phyloP scores from a whole-genome alignment of 2,888 invertebrate species.

The Syrista parreyssii region DNA sequence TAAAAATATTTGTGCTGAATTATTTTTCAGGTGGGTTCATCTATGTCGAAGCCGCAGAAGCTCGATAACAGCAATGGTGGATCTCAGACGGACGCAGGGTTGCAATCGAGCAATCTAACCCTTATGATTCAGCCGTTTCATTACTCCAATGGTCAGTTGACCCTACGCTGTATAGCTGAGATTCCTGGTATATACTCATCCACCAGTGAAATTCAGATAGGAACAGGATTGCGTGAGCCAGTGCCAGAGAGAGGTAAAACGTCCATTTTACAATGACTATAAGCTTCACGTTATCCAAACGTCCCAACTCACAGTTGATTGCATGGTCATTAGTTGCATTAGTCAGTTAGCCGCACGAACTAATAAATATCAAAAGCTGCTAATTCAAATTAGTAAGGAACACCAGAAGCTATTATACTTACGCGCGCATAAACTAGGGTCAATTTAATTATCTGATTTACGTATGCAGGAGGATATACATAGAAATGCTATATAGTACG shows the following conservation, averaged over 20 bases:
- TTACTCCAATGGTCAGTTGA: conserved; percentile 74
- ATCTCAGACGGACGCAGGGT: conserved; percentile 46
- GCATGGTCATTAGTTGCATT: conserved; percentile 31
- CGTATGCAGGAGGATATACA: neutral
- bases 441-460: neutral
- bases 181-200: conserved; percentile 77
- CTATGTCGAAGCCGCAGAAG: conserved; percentile 32
- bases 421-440: neutral
- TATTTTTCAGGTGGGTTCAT: conserved; percentile 45
- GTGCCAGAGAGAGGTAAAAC: conserved; percentile 80
- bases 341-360: conserved; percentile 36
- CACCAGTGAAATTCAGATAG: conserved; percentile 75
- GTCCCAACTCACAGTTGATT: neutral
- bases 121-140: conserved; percentile 72
- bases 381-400: conserved; percentile 2
- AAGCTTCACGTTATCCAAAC: neutral
- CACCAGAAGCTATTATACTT: neutral
- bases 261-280: conserved; percentile 3
- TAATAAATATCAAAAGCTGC: conserved; percentile 40
- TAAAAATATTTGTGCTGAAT: neutral
- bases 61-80: conserved; percentile 31
- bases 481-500: neutral
- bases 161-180: conserved; percentile 78
- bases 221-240: conserved; percentile 79
- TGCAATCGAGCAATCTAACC: conserved; percentile 71